These are phyloP conservation scores for Caenorhabditis afra DNA, from an alignment of 2,888 invertebrate species.

Conservation along the genomic window DNA sequence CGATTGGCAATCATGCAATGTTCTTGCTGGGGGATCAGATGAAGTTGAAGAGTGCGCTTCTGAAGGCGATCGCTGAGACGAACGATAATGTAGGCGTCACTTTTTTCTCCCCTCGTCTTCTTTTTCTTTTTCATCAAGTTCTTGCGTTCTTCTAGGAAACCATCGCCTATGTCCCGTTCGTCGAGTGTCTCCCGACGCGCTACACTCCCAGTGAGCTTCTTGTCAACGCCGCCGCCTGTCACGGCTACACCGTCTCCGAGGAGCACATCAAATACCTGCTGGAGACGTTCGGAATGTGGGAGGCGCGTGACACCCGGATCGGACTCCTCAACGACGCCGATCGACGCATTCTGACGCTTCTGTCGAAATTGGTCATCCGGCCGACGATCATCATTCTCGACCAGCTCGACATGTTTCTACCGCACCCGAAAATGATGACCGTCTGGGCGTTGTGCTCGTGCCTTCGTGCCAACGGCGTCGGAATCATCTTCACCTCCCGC, in stretches of 20 bases:
- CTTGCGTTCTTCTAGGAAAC: constrained; percentile 36
- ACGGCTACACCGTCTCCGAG: constrained; percentile 24
- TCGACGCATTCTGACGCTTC: constrained; percentile 32
- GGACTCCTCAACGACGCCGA: constrained; percentile 23
- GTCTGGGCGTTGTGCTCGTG: constrained; percentile 39
- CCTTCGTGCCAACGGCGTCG: constrained; percentile 29
- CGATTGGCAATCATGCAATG: constrained; percentile 24
- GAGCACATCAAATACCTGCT: constrained; percentile 41
- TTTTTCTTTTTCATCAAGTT: background rate
- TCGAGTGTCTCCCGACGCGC: constrained; percentile 36
- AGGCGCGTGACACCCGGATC: background rate
- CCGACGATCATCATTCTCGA: constrained; percentile 44
- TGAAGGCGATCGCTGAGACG: constrained; percentile 29
- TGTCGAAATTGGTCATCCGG: constrained; percentile 28
- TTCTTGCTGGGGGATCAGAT: constrained; percentile 38
- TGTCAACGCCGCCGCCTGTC: constrained; percentile 27
- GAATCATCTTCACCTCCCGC: constrained; percentile 29
- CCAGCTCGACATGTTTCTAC: constrained; percentile 45
- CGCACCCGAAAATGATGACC: constrained; percentile 55
- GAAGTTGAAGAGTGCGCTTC: constrained; percentile 25
- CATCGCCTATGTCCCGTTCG: constrained; percentile 39
- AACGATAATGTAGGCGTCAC: constrained; percentile 18
- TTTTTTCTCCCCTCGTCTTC: background rate
- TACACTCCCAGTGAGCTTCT: constrained; percentile 40
- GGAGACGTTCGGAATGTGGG: constrained; percentile 25